Evolutionary conservation across 1,140 invertebrate genomes (phyloP).

Genomic region (Zaprionus lachaisei): DNA sequence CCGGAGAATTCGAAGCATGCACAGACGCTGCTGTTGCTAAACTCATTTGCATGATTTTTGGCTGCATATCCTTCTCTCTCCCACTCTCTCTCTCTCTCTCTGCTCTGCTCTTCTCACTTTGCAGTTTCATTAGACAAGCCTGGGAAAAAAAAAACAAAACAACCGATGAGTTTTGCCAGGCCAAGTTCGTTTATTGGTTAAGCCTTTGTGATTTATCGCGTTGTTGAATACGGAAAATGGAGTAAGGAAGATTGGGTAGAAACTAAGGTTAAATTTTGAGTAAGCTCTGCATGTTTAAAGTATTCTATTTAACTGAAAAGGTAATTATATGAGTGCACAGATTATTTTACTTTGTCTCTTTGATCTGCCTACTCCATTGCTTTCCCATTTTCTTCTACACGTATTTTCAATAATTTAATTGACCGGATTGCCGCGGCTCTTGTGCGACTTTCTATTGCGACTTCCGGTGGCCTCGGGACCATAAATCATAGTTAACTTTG

Average conservation of each 20-base stretch:
- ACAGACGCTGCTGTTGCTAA: constrained; percentile 56
- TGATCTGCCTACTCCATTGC: background rate
- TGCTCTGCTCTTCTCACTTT: constrained; percentile 21
- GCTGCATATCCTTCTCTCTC: constrained; percentile 17
- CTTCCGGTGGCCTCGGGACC: constrained; percentile 33
- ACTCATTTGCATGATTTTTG: constrained; percentile 79
- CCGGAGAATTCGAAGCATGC: constrained; percentile 15
- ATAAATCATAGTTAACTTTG: constrained; percentile 75
- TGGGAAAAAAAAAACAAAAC: constrained; percentile 19
- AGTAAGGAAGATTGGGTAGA: background rate
- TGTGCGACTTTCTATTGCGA: constrained; percentile 40
- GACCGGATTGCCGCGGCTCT: constrained; percentile 35
- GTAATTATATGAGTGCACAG: background rate
- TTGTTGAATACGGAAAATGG: background rate
- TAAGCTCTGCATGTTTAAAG: background rate
- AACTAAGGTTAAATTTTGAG: background rate
- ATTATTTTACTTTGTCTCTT: background rate
- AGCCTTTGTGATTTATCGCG: constrained; percentile 16
- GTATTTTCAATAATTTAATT: constrained; percentile 63
- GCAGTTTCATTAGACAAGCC: constrained; percentile 50
- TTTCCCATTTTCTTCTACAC: background rate
- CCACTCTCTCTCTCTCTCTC: constrained; percentile 46
- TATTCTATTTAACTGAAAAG: background rate
- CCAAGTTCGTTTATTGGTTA: constrained; percentile 23
- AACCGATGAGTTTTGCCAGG: constrained; percentile 11